Evolutionary conservation across 2,888 invertebrate species (phyloP).

Genomic region (Thymelicus sylvestris): DNA sequence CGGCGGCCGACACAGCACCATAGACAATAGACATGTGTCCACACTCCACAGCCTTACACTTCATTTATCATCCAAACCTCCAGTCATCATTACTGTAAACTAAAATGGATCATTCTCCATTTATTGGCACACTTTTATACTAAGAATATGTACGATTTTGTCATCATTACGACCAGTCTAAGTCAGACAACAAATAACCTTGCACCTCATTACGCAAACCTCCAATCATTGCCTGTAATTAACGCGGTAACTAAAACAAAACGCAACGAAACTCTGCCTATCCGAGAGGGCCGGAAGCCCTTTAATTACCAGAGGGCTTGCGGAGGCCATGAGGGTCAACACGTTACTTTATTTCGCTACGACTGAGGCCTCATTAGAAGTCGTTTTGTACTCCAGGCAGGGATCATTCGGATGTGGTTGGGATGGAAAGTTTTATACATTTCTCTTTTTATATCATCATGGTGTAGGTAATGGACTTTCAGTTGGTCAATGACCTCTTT

Average conservation of each 20-base stretch:
- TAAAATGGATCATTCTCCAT: no score
- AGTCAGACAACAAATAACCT: no score
- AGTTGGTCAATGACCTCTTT: no score
- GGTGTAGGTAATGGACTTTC: no score
- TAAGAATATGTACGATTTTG: no score
- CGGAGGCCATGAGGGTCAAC: not conserved
- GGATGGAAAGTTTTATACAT: not conserved
- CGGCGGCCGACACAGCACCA: no score
- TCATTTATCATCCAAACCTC: no score
- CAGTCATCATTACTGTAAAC: no score
- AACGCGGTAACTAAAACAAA: not conserved
- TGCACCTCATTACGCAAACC: not conserved
- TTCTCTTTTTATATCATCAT: not conserved
- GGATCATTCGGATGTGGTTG: not conserved
- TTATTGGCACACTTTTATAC: no score
- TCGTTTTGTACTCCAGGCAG: not conserved
- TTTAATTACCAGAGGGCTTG: slow-evolving; percentile 5
- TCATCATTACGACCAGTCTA: no score
- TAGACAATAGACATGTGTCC: no score
- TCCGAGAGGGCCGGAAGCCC: not conserved
- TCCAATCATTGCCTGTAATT: not conserved
- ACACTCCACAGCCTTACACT: no score
- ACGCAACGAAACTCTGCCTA: not conserved
- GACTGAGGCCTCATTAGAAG: not conserved
- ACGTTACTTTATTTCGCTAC: not conserved